A percentile compares a stretch with the other conserved stretches of the same genome.
These are phyloP conservation scores for Ferdinandea cuprea DNA, from an alignment of 2,888 invertebrate genomes.

Conservation along the genomic window DNA sequence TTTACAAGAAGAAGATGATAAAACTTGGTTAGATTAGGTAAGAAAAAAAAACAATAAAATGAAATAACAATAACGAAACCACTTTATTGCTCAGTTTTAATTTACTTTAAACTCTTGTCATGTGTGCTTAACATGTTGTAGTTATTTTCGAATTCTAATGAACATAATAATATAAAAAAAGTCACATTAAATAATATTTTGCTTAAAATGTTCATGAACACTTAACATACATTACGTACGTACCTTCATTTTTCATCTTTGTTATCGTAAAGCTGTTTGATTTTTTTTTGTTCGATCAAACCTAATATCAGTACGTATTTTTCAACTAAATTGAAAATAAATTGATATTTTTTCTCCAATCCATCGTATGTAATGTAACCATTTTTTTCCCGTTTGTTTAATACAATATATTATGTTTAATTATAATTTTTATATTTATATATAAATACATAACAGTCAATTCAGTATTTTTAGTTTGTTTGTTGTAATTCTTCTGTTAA, in stretches of 20 bases:
- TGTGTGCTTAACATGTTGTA: slow-evolving; percentile 18
- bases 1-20: slow-evolving; percentile 24
- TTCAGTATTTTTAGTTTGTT: slow-evolving; percentile 50
- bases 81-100: slow-evolving; percentile 37
- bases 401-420: slow-evolving; percentile 60
- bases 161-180: no score
- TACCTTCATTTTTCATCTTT: slow-evolving; percentile 21
- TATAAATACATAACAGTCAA: slow-evolving; percentile 72
- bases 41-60: not conserved
- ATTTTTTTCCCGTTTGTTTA: slow-evolving; percentile 43
- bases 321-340: slow-evolving; percentile 51
- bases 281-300: slow-evolving; percentile 34
- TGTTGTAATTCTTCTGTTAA: slow-evolving; percentile 39
- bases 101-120: slow-evolving; percentile 20
- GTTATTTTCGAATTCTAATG: not conserved
- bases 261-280: slow-evolving; percentile 51
- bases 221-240: slow-evolving; percentile 47
- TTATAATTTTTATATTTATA: slow-evolving; percentile 39
- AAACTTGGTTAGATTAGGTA: not conserved
- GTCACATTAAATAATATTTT: slow-evolving; percentile 22
- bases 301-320: slow-evolving; percentile 12
- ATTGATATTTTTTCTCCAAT: slow-evolving; percentile 57
- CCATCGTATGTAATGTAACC: slow-evolving; percentile 57
- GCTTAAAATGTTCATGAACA: slow-evolving; percentile 39
- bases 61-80: slow-evolving; percentile 29